phyloP scores from a whole-genome alignment of 2,113 vertebrate genomes.

The Coracopsis vasa region DNA sequence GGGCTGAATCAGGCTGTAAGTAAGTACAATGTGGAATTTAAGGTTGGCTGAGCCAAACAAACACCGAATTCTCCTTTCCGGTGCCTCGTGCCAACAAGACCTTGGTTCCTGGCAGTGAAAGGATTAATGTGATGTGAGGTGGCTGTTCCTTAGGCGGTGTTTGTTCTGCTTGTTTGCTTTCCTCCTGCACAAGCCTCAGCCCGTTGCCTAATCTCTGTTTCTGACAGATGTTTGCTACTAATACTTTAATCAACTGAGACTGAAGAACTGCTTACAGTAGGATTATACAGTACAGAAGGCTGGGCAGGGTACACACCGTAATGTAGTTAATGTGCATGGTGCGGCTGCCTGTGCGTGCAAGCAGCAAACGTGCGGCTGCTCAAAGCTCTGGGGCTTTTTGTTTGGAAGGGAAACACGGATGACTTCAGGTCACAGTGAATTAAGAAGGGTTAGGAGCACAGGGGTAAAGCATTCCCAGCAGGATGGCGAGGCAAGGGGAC shows the following conservation, averaged over 20 bases:
- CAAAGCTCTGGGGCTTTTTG: neutral
- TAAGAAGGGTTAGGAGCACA: neutral
- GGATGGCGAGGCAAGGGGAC: neutral
- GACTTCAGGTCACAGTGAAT: neutral
- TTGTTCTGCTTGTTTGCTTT: constrained; percentile 35
- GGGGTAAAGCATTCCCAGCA: neutral
- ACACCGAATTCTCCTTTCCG: neutral
- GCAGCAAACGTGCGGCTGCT: neutral
- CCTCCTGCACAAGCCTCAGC: neutral
- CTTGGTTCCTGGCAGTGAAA: neutral
- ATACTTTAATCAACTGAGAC: constrained; percentile 50
- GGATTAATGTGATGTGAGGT: neutral
- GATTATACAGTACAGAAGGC: constrained; percentile 4
- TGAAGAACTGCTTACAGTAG: constrained; percentile 12
- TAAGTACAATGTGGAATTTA: neutral
- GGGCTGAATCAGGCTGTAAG: neutral
- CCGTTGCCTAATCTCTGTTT: constrained; percentile 48
- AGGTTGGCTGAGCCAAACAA: neutral
- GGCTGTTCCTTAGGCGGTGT: neutral
- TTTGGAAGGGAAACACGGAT: neutral
- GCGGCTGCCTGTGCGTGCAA: neutral
- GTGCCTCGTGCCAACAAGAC: neutral
- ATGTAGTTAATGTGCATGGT: neutral
- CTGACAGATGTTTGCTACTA: constrained; percentile 61
- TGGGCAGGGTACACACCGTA: neutral